Base-by-base conservation (phyloP, 2,797 vertebrate genomes). In the Agapornis canus region DNA sequence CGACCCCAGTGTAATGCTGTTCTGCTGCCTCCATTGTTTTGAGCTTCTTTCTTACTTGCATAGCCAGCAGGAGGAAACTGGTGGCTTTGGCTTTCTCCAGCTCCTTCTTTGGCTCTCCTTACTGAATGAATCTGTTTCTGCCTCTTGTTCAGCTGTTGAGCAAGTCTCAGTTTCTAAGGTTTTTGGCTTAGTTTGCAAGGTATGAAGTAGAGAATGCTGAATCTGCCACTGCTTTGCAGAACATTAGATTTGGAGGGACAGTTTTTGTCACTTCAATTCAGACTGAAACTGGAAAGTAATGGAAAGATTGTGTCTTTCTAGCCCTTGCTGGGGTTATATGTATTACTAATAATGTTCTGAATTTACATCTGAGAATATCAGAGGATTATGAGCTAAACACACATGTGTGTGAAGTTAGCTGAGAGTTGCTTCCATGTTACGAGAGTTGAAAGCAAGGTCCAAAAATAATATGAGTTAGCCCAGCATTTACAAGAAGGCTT, bases 11-110 rank as follows among this genome's bases (percentile, higher is more conserved):
- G 85, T 81, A 69, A 92, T 84, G 49, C 49, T 86, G 32, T 72
- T 91, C 63, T 88, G n/a, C 66, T 92, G 66, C 72, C 47, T 78
- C 63, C 77, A 79, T 95, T 94, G 88, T 95, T 94, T 76, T 73
- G 40, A 19, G 47, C n/a, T 56, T 16, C 56, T 65, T 87, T 78
- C 52, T 89, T 86, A n/a, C 65, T 91, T 77, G 66, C 77, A n/a
- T 8, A 91, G 61, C 79, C 79, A 72, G 82, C 82, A 92, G 65
- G 72, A 95, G 73, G 73, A 92, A 79, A 68, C 49, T 90, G 80
- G 79, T 92, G 85, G 59, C 82, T 92, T 95, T 94, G 91, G 56
- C 66, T 40, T 40, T 48, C 35, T 59, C 40, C 57, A 20, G 17
- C 81, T 92, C 59, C 48, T 82, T 37, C 49, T 73, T 87, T 95